phyloP scores from a whole-genome alignment of 2,797 vertebrate genomes.

The Gadopsis marmoratus region DNA sequence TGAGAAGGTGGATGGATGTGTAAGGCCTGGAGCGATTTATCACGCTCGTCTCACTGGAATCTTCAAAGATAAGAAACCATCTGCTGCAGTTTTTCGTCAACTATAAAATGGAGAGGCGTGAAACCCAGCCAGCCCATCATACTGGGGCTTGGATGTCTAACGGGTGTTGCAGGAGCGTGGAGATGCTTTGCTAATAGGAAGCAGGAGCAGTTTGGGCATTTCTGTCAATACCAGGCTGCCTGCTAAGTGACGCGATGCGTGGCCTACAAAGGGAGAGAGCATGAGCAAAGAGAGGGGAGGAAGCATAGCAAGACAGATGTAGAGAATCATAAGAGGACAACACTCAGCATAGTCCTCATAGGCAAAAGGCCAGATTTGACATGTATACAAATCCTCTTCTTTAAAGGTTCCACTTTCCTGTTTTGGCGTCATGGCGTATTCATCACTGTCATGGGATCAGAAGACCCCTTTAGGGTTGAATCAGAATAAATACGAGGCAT shows the following conservation, averaged over 20 bases:
- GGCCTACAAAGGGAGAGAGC: slow-evolving; percentile 25
- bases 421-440: slow-evolving; percentile 1
- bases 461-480: background rate
- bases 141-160: slow-evolving; percentile 86
- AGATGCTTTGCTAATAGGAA: slow-evolving; percentile 88
- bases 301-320: slow-evolving; percentile 44
- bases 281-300: slow-evolving; percentile 10
- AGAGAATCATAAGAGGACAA: slow-evolving; percentile 17
- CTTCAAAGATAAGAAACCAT: slow-evolving; percentile 96
- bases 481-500: background rate
- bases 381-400: slow-evolving; percentile 16
- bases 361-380: background rate
- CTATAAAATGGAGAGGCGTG: slow-evolving; percentile 89
- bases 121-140: slow-evolving; percentile 88
- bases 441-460: background rate
- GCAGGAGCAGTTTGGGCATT: slow-evolving; percentile 75
- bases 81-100: slow-evolving; percentile 95
- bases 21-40: slow-evolving; percentile 89
- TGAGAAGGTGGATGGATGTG: slow-evolving; percentile 26
- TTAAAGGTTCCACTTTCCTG: background rate
- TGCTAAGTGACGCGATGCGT: slow-evolving; percentile 65
- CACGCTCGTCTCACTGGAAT: slow-evolving; percentile 90
- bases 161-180: slow-evolving; percentile 87
- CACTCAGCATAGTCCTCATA: background rate
- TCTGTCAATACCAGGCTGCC: slow-evolving; percentile 54